Evolutionary conservation across 2,113 vertebrate genomes (phyloP).

Genomic region (Antennarius striatus): DNA sequence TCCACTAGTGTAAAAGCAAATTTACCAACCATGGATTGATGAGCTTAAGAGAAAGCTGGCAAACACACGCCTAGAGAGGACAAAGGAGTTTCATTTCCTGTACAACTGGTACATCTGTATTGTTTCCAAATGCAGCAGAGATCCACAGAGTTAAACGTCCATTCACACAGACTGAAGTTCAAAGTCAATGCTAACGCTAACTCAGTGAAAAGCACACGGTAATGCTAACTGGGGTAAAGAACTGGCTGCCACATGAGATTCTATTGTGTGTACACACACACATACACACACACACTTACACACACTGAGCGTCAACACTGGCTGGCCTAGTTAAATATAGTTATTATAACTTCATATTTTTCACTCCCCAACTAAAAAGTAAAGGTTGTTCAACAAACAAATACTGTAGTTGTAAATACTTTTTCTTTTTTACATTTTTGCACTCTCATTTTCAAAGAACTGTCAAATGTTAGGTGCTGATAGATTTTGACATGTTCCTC

Average conservation of each 20-base stretch:
- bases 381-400: background rate
- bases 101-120: background rate
- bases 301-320: too few species aligned
- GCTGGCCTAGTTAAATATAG: too few species aligned
- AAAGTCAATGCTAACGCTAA: background rate
- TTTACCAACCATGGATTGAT: conserved; percentile 5
- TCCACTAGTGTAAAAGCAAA: background rate
- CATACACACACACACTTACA: too few species aligned
- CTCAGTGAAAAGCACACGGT: background rate
- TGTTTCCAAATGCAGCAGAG: background rate
- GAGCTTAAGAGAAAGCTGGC: background rate
- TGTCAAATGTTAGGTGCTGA: background rate
- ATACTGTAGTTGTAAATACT: background rate
- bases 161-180: background rate
- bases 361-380: background rate
- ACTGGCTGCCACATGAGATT: background rate
- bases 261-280: background rate
- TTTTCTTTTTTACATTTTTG: background rate
- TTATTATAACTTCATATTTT: too few species aligned
- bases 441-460: conserved; percentile 8
- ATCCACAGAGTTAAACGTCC: background rate
- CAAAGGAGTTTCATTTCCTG: background rate
- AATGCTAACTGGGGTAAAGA: background rate
- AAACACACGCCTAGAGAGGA: background rate
- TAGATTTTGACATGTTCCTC: conserved; percentile 25